Conservation (phyloP, 2,797 vertebrate genomes). For the Pangasius macronema region DNA sequence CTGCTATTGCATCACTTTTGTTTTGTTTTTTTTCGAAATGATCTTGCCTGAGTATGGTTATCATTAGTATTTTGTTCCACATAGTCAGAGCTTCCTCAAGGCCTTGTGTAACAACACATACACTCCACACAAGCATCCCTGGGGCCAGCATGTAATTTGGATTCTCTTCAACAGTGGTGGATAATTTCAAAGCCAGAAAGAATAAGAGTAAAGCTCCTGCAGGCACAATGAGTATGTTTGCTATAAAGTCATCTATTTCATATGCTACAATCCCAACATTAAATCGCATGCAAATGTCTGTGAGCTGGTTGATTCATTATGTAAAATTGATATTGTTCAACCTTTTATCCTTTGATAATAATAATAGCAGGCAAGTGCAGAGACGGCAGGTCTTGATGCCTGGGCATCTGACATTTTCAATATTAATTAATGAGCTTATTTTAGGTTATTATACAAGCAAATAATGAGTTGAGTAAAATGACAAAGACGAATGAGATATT, state of each 20-base stretch:
- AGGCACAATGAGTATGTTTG: background rate
- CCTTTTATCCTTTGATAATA: conserved; percentile 21
- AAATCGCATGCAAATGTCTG: background rate
- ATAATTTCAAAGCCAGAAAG: conserved; percentile 21
- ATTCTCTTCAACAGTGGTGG: conserved; percentile 27
- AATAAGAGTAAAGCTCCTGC: conserved; percentile 12
- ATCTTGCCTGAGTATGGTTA: conserved; percentile 1
- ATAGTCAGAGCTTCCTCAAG: conserved; percentile 11
- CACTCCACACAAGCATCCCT: conserved; percentile 29
- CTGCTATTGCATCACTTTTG: conserved; percentile 7
- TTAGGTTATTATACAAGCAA: conserved; percentile 19
- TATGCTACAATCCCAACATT: conserved; percentile 1
- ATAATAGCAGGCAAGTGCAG: conserved; percentile 8
- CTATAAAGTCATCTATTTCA: background rate
- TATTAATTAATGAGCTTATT: background rate
- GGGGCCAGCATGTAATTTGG: conserved; percentile 23
- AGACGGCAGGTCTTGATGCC: background rate
- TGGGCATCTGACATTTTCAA: conserved; percentile 14
- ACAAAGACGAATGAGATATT: background rate
- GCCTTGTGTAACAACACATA: conserved; percentile 22
- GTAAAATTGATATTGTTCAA: conserved; percentile 17
- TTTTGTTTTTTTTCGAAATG: background rate
- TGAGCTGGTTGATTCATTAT: background rate
- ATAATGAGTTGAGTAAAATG: conserved; percentile 8
- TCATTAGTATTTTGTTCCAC: conserved; percentile 33